phyloP scores from a whole-genome alignment of 2,797 vertebrate species.

The Lophotriccus pileatus region DNA sequence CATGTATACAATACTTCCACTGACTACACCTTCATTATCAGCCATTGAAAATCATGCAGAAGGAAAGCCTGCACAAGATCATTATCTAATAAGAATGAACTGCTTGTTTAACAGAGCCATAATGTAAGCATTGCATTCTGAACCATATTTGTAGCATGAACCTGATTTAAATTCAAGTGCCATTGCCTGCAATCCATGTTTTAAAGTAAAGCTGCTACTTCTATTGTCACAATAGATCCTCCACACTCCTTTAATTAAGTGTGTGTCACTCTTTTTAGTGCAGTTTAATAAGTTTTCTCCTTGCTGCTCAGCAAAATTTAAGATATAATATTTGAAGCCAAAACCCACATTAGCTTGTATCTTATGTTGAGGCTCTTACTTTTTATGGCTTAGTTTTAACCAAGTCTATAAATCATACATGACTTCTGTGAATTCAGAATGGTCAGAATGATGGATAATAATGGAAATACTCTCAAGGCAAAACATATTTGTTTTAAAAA shows the following conservation, averaged over 20 bases:
- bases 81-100: background rate
- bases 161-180: background rate
- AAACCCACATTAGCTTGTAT: background rate
- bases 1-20: background rate
- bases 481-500: background rate
- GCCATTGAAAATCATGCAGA: background rate
- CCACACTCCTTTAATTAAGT: background rate
- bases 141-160: background rate
- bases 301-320: background rate
- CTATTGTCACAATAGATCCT: background rate
- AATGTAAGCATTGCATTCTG: background rate
- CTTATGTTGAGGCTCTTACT: background rate
- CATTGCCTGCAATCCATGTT: background rate
- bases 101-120: background rate
- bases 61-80: background rate
- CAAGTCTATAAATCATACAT: background rate
- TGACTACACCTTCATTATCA: background rate
- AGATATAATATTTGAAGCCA: background rate
- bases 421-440: background rate
- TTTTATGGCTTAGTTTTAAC: background rate
- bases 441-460: background rate
- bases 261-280: background rate
- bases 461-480: background rate
- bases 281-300: background rate
- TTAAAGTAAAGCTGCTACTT: background rate